These are phyloP conservation scores for Drosophila prosaltans DNA, from an alignment of 1,140 invertebrate species.

Conservation along the genomic window DNA sequence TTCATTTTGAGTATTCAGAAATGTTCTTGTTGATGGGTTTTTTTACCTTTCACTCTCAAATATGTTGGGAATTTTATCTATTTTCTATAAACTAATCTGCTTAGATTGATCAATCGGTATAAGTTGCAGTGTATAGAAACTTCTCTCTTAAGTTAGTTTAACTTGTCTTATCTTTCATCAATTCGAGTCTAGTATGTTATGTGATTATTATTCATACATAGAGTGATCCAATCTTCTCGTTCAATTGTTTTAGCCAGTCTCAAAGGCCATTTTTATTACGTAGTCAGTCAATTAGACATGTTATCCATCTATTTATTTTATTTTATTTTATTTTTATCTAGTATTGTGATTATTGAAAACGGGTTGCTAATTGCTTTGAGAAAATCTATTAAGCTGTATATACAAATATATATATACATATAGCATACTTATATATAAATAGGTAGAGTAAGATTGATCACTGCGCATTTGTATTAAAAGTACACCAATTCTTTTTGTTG, in stretches of 20 bases:
- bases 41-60: background rate
- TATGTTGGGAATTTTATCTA: too few species aligned
- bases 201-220: conserved; percentile 48
- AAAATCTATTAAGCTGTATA: conserved; percentile 35
- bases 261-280: conserved; percentile 42
- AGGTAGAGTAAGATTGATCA: conserved; percentile 43
- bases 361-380: conserved; percentile 64
- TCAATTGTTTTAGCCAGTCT: conserved; percentile 24
- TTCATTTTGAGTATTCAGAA: too few species aligned
- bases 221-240: conserved; percentile 28
- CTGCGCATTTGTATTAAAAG: conserved; percentile 30
- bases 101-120: too few species aligned
- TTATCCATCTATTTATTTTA: conserved; percentile 26
- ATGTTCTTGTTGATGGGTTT: too few species aligned
- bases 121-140: too few species aligned
- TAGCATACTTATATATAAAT: conserved; percentile 4
- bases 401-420: background rate
- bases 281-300: conserved; percentile 38
- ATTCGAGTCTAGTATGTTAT: conserved; percentile 52
- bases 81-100: too few species aligned
- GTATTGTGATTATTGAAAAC: conserved; percentile 58
- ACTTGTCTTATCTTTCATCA: background rate
- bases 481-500: background rate
- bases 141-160: background rate
- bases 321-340: conserved; percentile 24